These are phyloP conservation scores for Penaeus monodon DNA, from an alignment of 2,888 invertebrate genomes.

Conservation along the genomic window DNA sequence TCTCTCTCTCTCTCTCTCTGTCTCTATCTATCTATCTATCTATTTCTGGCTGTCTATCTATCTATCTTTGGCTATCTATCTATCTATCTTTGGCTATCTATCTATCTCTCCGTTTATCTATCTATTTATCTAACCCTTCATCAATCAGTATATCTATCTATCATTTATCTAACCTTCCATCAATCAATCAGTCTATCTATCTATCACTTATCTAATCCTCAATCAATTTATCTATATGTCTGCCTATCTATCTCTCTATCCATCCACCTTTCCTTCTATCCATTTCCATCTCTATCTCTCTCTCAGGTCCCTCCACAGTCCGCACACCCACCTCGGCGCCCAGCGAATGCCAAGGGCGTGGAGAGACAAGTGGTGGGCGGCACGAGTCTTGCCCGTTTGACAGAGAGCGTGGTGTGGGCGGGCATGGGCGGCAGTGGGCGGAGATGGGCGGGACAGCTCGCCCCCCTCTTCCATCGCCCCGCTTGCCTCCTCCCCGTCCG, in stretches of 20 bases:
- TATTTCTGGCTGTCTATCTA: too few relatives aligned
- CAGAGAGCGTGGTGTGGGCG: constrained; percentile 47
- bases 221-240: too few relatives aligned
- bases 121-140: too few relatives aligned
- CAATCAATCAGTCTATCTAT: neutral
- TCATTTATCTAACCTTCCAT: neutral
- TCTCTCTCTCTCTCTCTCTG: too few relatives aligned
- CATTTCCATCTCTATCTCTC: neutral
- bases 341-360: constrained; percentile 52
- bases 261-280: too few relatives aligned
- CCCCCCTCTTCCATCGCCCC: neutral
- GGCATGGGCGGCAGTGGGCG: constrained; percentile 47
- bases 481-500: neutral
- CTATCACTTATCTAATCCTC: neutral
- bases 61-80: too few relatives aligned
- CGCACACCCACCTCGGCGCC: neutral
- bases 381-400: constrained; percentile 31
- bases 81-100: too few relatives aligned
- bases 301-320: neutral
- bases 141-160: too few relatives aligned
- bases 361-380: constrained; percentile 58
- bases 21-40: too few relatives aligned
- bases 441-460: constrained; percentile 37
- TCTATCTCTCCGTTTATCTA: too few relatives aligned
- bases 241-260: too few relatives aligned